Base-by-base conservation (phyloP, 1,140 invertebrate genomes). In the Vanessa atalanta region DNA sequence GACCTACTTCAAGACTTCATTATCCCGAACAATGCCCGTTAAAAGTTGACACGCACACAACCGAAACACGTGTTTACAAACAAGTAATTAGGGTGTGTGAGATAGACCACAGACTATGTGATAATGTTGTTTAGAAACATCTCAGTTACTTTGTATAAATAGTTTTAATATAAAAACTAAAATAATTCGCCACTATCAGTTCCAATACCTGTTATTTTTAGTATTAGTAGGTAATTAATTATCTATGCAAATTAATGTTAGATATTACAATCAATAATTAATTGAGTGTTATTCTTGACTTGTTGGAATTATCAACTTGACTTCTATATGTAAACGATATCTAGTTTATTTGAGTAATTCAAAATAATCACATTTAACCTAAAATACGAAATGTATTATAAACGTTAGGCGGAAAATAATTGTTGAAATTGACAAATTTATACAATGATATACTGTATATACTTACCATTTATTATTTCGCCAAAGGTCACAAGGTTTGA, bases 31-130 rank as follows among this genome's bases (percentile, higher is more conserved):
- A 84, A 85, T 82, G 81, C 73, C 77, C 57, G 70, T 80, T 75
- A 75, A 80, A 76, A 77, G 68, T 80, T 70, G 64, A 67, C 68
- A 76, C 81, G 55, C 79, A 83, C 82, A 84, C 83, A 79, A 66
- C 64, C 72, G 72, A n/a, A 71, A 64, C 78, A 79, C 71, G 72
- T 85, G 84, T 88, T 86, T 84, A 84, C 85, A 87, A 88, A 88
- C 86, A 84, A 82, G 81, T 85, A 85, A 87, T 88, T 87, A 86
- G 79, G 61, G 70, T 79, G 85, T 83, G 86, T 88, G 83, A 37
- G 68, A 51, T 31, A 43, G 47, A 80, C 78, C 75, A 57, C 65
- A 76, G 75, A 60, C 65, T 73, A 75, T 55, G 37, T 8, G 14
- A 14, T 64, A 60, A 16, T 1, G 31, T 43, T 14, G 37, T 43